These are phyloP conservation scores for Dusona sp. DNA, from an alignment of 2,888 invertebrate species.

Conservation along the genomic window DNA sequence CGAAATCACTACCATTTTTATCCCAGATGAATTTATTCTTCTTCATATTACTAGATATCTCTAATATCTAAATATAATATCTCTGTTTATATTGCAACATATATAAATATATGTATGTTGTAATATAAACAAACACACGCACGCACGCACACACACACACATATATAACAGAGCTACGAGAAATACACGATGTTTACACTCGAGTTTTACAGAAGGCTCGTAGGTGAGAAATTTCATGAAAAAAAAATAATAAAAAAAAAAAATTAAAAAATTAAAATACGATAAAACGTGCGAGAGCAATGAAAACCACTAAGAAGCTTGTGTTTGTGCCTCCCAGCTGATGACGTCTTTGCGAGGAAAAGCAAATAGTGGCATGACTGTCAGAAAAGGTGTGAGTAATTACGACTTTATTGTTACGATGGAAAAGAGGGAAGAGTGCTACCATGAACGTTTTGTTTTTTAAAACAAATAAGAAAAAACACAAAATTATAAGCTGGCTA, in stretches of 20 bases:
- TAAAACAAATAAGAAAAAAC: too few relatives aligned
- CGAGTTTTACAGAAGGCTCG: slow-evolving; percentile 22
- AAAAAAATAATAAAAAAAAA: not conserved
- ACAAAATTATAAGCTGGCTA: not conserved
- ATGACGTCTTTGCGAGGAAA: slow-evolving; percentile 46
- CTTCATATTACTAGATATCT: slow-evolving; percentile 16
- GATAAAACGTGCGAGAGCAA: slow-evolving; percentile 47
- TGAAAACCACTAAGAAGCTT: slow-evolving; percentile 33
- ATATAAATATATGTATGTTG: slow-evolving; percentile 19
- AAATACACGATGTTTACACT: slow-evolving; percentile 55
- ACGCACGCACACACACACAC: too few relatives aligned
- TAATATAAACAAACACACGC: too few relatives aligned
- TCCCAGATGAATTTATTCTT: slow-evolving; percentile 9
- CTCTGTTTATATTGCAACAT: too few relatives aligned
- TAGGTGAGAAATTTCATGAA: slow-evolving; percentile 44
- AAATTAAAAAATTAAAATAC: slow-evolving; percentile 19
- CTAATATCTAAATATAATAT: too few relatives aligned
- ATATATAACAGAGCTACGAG: slow-evolving; percentile 61
- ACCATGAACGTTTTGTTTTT: not conserved
- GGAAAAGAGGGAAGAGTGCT: not conserved
- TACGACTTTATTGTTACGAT: slow-evolving; percentile 38
- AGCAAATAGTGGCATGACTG: slow-evolving; percentile 43
- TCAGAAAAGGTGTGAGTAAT: slow-evolving; percentile 46
- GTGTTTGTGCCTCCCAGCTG: slow-evolving; percentile 13
- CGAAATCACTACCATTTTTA: slow-evolving; percentile 39